phyloP scores from a whole-genome alignment of 2,888 invertebrate genomes.

The Napeogenes inachia region DNA sequence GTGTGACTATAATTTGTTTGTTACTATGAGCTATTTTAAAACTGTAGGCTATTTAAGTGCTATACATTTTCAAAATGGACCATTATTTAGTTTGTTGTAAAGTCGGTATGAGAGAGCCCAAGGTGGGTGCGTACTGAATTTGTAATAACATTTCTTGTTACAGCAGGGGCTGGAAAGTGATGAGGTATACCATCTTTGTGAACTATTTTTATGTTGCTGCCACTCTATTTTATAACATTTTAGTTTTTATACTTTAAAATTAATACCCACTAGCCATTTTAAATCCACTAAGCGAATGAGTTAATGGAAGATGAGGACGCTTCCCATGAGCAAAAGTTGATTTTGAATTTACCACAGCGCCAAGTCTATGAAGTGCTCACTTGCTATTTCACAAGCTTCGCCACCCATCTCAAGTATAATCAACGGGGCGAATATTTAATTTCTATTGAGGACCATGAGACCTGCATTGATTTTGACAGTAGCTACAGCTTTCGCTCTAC shows the following conservation, averaged over 20 bases:
- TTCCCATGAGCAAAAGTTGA: slow-evolving; percentile 70
- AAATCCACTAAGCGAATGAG: slow-evolving; percentile 69
- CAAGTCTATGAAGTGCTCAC: slow-evolving; percentile 55
- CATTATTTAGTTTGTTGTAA: slow-evolving; percentile 31
- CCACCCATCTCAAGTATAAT: slow-evolving; percentile 31
- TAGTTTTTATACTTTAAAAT: slow-evolving; percentile 71
- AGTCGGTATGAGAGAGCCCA: slow-evolving; percentile 62
- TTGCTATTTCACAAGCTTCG: slow-evolving; percentile 63
- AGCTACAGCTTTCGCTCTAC: slow-evolving; percentile 30
- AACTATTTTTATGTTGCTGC: slow-evolving; percentile 77
- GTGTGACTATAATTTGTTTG: slow-evolving; percentile 24
- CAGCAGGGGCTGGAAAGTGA: slow-evolving; percentile 96
- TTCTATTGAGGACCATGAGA: slow-evolving; percentile 23
- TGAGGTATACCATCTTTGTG: slow-evolving; percentile 85
- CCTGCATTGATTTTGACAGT: slow-evolving; percentile 28
- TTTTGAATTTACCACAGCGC: slow-evolving; percentile 57
- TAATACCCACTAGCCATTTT: slow-evolving; percentile 72
- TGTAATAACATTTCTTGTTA: slow-evolving; percentile 80
- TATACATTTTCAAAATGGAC: slow-evolving; percentile 16
- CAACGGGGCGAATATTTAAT: slow-evolving; percentile 26
- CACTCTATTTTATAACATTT: slow-evolving; percentile 72
- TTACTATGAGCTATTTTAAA: slow-evolving; percentile 23
- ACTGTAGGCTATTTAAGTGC: slow-evolving; percentile 19
- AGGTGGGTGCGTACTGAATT: slow-evolving; percentile 78
- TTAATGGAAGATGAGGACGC: slow-evolving; percentile 75